Percentiles rank a stretch among this genome's conserved stretches.
Evolutionary conservation across 2,797 vertebrate species (phyloP).

Genomic region (Dendrocincla fuliginosa): DNA sequence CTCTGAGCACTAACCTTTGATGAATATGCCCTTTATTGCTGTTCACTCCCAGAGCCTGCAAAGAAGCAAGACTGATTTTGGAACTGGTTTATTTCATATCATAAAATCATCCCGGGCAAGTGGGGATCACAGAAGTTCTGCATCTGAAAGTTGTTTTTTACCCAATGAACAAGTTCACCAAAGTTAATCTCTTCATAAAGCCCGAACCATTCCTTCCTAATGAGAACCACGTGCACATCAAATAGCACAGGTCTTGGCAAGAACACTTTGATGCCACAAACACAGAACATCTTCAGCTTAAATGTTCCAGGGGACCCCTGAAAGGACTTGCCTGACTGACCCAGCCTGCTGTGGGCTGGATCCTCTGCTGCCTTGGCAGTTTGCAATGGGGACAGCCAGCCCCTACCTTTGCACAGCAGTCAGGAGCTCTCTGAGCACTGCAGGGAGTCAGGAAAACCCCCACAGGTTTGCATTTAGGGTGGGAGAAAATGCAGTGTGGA

Average conservation of each 20-base stretch:
- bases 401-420: accelerated
- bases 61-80: slow-evolving; percentile 26
- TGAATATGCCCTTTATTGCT: slow-evolving; percentile 50
- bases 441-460: not conserved
- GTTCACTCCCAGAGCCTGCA: not conserved
- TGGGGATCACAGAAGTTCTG: slow-evolving; percentile 36
- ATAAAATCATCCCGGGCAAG: slow-evolving; percentile 20
- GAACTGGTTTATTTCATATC: slow-evolving; percentile 67
- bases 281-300: slow-evolving; percentile 1
- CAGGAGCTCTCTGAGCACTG: not conserved
- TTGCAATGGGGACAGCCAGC: accelerated
- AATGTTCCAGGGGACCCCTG: not conserved
- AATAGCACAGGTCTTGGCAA: not conserved
- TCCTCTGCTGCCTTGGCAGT: not conserved
- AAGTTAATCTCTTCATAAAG: slow-evolving; percentile 51
- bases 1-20: slow-evolving; percentile 39
- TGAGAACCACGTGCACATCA: slow-evolving; percentile 36
- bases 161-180: slow-evolving; percentile 19
- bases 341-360: not conserved
- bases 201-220: slow-evolving; percentile 13
- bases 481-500: not conserved
- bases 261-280: slow-evolving; percentile 31
- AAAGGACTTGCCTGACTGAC: not conserved
- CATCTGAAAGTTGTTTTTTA: slow-evolving; percentile 66
- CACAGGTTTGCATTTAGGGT: not conserved